phyloP scores from a whole-genome alignment of 2,888 invertebrate species.

The Beris morrisii region DNA sequence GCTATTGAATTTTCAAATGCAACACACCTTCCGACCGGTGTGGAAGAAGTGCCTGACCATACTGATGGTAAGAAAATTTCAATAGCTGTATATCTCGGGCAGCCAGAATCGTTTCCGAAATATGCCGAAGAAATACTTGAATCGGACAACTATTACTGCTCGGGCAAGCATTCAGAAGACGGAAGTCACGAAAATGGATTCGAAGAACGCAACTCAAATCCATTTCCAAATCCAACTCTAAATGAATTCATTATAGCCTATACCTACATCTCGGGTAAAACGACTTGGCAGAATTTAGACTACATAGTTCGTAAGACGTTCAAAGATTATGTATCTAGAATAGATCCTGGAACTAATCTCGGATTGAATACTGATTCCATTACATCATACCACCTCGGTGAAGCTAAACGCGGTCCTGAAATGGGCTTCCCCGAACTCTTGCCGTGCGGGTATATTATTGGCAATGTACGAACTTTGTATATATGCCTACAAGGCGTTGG shows the following conservation, averaged over 20 bases:
- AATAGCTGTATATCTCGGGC: constrained; percentile 84
- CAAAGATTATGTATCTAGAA: constrained; percentile 89
- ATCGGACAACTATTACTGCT: constrained; percentile 66
- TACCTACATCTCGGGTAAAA: constrained; percentile 88
- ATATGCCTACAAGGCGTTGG: constrained; percentile 87
- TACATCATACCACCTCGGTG: constrained; percentile 90
- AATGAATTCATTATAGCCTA: constrained; percentile 84
- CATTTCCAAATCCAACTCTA: constrained; percentile 62
- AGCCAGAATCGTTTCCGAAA: constrained; percentile 74
- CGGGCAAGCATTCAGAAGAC: constrained; percentile 46
- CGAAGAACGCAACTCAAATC: constrained; percentile 56
- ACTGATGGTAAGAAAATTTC: constrained; percentile 85
- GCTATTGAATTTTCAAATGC: constrained; percentile 52
- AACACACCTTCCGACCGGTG: constrained; percentile 54
- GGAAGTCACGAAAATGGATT: constrained; percentile 41
- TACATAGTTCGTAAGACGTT: constrained; percentile 88
- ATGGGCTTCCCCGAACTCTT: constrained; percentile 84
- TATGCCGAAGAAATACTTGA: constrained; percentile 69
- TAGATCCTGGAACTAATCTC: constrained; percentile 90
- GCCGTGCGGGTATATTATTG: constrained; percentile 92
- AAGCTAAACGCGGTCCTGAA: constrained; percentile 79
- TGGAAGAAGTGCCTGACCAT: constrained; percentile 66
- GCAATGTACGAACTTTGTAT: constrained; percentile 81
- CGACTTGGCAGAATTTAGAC: constrained; percentile 93
- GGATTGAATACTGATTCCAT: constrained; percentile 85